Evolutionary conservation across 2,113 vertebrate genomes (phyloP).

Genomic region (Hucho hucho): DNA sequence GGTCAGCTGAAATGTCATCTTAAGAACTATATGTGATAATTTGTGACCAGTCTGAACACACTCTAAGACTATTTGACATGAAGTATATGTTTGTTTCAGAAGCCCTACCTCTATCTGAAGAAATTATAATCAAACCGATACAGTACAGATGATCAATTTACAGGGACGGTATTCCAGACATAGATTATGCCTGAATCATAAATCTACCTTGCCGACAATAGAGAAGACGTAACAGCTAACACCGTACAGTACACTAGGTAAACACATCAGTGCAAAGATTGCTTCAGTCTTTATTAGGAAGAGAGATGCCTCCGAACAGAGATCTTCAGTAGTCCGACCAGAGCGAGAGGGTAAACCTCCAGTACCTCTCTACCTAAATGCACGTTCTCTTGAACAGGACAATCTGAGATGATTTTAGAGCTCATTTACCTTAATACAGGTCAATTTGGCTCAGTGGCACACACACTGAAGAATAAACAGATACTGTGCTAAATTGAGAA

Average conservation of each 20-base stretch:
- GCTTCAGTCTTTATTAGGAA: conserved; percentile 64
- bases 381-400: neutral
- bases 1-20: neutral
- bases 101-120: conserved; percentile 8
- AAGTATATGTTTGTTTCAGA: neutral
- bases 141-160: neutral
- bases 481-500: conserved; percentile 3
- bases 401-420: neutral
- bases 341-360: neutral
- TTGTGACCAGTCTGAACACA: conserved; percentile 12
- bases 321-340: conserved; percentile 27
- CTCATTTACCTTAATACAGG: neutral
- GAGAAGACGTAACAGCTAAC: neutral
- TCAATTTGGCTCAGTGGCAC: neutral
- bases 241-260: conserved; percentile 42
- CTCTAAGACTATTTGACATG: conserved; percentile 38
- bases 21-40: neutral
- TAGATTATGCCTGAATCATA: too few relatives aligned
- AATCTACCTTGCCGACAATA: neutral
- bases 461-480: neutral
- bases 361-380: conserved; percentile 22
- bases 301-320: conserved; percentile 37
- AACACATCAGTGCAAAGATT: conserved; percentile 55
- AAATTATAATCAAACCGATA: neutral
- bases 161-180: too few relatives aligned